Conservation (phyloP, 1,140 invertebrate genomes). For the Drosophila ironensis region DNA sequence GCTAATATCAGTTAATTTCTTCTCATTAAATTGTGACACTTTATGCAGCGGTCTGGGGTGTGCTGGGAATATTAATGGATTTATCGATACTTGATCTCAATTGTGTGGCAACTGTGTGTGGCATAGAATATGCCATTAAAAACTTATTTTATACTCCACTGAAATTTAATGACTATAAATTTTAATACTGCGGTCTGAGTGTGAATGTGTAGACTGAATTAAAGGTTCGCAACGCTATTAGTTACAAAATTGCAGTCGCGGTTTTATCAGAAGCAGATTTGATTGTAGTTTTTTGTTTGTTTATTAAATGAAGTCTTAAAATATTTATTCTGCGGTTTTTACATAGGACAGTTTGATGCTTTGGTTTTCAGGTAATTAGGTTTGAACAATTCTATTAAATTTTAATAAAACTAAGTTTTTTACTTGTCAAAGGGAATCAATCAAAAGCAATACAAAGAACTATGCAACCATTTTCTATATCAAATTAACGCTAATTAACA, state of each 20-base stretch:
- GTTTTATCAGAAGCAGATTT: too few relatives aligned
- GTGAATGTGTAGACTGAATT: too few relatives aligned
- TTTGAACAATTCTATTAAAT: constrained; percentile 33
- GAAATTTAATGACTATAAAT: constrained; percentile 1
- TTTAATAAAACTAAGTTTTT: constrained; percentile 26
- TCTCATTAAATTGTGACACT: constrained; percentile 62
- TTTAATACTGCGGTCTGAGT: neutral
- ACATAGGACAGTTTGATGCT: neutral
- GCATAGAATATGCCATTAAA: constrained; percentile 3
- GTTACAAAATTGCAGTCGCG: too few relatives aligned
- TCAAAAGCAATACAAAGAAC: too few relatives aligned
- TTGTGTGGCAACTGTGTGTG: constrained; percentile 38
- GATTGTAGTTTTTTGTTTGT: too few relatives aligned
- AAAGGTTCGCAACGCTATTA: too few relatives aligned
- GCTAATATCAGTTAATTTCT: constrained; percentile 73
- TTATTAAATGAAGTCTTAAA: too few relatives aligned
- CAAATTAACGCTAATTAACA: constrained; percentile 80
- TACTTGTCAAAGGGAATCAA: too few relatives aligned
- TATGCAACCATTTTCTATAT: constrained; percentile 33
- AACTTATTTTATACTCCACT: constrained; percentile 1
- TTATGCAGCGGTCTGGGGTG: constrained; percentile 1
- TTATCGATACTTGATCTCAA: constrained; percentile 42
- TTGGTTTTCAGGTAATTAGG: neutral
- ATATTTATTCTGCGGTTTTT: too few relatives aligned
- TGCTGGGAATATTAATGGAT: constrained; percentile 36